Evolutionary conservation across 2,888 invertebrate species (phyloP), one percentile per base, ranked within the genome.

Genomic region (Scaptomyza flava): DNA sequence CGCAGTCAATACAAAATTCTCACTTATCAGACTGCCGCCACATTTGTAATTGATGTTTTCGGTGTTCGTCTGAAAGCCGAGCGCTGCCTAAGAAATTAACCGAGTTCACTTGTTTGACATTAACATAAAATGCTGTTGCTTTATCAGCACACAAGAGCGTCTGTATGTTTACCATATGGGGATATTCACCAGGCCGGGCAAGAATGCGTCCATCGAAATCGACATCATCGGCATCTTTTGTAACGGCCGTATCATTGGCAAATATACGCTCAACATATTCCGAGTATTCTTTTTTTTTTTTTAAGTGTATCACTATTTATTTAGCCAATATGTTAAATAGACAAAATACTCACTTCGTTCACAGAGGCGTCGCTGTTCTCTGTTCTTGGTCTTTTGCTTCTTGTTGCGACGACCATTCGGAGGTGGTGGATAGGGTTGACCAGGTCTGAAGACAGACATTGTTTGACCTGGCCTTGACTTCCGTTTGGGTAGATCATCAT

Each of bases 1-100:
- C 33, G 91, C 91, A 5, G 91, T 91, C 9, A 92, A 31, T 0
- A 91, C 87, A 63, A 85, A 91, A 27, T 72, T 81, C 34, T 90
- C 86, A 59, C 91, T 91, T 48, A 92, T 90, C 51, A 92, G 69
- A 64, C 91, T 90, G 14, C 91, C 92, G 8, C 91, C 92, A 51
- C 92, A 92, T 68, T 90, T 91, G 72, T 91, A 92, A 17, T 89
- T 87, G 11, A 90, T 81, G 58, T 58, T 31, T 6, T 59, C 60
- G 4, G 46, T 31, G 20, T 54, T 68, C 0, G 64, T 59, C 20
- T 61, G 64, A 50, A 88, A 89, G 17, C 90, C 90, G 6, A 90
- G 42, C 3, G 90, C 90, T 23, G 89, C 85, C 90, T 90, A 61
- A 17, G 7, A 68, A 52, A 68, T 50, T 51, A 33, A 34, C 41